A percentile compares a stretch with the other conserved stretches of the same genome.
phyloP scores from a whole-genome alignment of 2,888 invertebrate genomes.

The Colletes collaris region DNA sequence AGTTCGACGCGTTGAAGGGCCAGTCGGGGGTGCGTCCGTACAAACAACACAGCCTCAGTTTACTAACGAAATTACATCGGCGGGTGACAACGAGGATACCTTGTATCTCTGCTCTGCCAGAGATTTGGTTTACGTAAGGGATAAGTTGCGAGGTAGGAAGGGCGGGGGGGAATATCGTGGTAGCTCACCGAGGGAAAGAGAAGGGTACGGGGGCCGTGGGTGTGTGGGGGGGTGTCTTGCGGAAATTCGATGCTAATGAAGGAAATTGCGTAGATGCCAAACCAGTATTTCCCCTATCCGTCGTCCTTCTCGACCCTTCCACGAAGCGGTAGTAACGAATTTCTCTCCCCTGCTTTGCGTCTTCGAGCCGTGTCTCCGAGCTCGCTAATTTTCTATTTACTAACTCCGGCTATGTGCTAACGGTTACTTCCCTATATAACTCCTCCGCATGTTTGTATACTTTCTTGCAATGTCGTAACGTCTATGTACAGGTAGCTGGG shows the following conservation, averaged over 20 bases:
- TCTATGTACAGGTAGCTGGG: slow-evolving; percentile 3
- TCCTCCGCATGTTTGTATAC: slow-evolving; percentile 31
- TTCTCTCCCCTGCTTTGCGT: slow-evolving; percentile 43
- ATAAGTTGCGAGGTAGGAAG: slow-evolving; percentile 29
- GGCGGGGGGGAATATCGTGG: slow-evolving; percentile 18
- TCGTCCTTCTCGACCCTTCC: slow-evolving; percentile 28
- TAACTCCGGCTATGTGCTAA: slow-evolving; percentile 19
- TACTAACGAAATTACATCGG: slow-evolving; percentile 65
- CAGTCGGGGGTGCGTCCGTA: slow-evolving; percentile 15
- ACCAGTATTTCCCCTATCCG: slow-evolving; percentile 70
- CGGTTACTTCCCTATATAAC: slow-evolving; percentile 23
- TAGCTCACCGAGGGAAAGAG: slow-evolving; percentile 22
- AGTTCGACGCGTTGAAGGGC: neutral
- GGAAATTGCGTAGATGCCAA: slow-evolving; percentile 77
- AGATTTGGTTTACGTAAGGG: slow-evolving; percentile 66
- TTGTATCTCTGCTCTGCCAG: slow-evolving; percentile 54
- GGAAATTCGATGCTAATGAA: slow-evolving; percentile 78
- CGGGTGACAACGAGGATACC: slow-evolving; percentile 55
- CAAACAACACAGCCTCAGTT: slow-evolving; percentile 46
- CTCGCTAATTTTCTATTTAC: slow-evolving; percentile 65
- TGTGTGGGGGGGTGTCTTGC: slow-evolving; percentile 59
- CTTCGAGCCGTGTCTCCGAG: slow-evolving; percentile 42
- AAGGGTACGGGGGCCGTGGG: slow-evolving; percentile 15
- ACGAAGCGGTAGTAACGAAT: slow-evolving; percentile 57
- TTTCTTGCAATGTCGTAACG: slow-evolving; percentile 11